Base-by-base conservation (phyloP, 1,140 invertebrate genomes). In the Mizuhopecten yessoensis region DNA sequence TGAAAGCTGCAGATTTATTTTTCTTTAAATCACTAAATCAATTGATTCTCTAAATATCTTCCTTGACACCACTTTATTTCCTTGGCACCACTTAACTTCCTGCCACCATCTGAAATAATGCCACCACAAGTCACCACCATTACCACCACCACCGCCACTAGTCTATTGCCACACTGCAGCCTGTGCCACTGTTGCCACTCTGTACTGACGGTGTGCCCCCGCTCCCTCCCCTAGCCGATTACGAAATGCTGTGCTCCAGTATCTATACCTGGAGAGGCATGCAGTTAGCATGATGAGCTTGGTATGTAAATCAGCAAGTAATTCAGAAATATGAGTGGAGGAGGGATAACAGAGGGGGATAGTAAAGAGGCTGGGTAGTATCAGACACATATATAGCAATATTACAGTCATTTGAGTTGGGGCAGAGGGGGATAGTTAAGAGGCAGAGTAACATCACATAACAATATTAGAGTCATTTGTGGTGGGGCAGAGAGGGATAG, bases 271-370 rank as follows among this genome's bases (percentile, higher is more conserved):
- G 57, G 57, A 5, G 57, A 29, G 17, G 57, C 57, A 75, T 75
- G 45, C 45, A 49, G 45, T 20, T 20, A 23, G 15, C 2, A 49
- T 49, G 45, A 49, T 5, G 57, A 75, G 57, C 57, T 29, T 75
- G 57, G n/a, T 17, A 75, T 75, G 57, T 29, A 75, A 75, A 75
- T 75, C 57, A 75, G 57, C 57, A 75, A 75, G 57, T 75, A n/a
- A 75, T 75, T n/a, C n/a, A n/a, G n/a, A n/a, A n/a, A n/a, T n/a
- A n/a, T n/a, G n/a, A n/a, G n/a, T n/a, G n/a, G n/a, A n/a, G n/a
- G n/a, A n/a, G n/a, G n/a, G n/a, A n/a, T n/a, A n/a, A n/a, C n/a
- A n/a, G n/a, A n/a, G n/a, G n/a, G n/a, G n/a, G n/a, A n/a, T n/a
- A n/a, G n/a, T n/a, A n/a, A n/a, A n/a, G n/a, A n/a, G n/a, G n/a